These are phyloP conservation scores for Cheilinus undulatus DNA, from an alignment of 2,113 vertebrate species.

Conservation along the genomic window DNA sequence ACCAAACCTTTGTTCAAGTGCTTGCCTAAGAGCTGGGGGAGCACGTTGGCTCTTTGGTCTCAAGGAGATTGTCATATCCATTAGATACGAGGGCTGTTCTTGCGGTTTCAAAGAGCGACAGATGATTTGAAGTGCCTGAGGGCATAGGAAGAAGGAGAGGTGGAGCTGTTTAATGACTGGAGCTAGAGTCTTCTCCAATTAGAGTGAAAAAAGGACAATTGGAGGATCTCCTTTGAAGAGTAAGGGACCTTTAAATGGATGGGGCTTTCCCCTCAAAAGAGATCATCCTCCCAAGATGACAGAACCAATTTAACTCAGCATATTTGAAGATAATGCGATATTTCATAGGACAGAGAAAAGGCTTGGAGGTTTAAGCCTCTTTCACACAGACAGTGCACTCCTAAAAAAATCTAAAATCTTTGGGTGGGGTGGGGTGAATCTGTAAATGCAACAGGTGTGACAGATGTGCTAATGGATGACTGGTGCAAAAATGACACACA, in stretches of 20 bases:
- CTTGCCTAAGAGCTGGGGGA: slow-evolving; percentile 2
- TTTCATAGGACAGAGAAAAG: background rate
- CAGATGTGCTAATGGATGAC: no score
- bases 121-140: slow-evolving; percentile 11
- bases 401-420: no score
- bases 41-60: background rate
- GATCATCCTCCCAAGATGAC: slow-evolving; percentile 13
- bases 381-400: no score
- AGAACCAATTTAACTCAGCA: slow-evolving; percentile 9
- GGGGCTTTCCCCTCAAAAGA: slow-evolving; percentile 34
- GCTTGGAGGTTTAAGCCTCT: no score
- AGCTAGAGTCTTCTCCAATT: slow-evolving; percentile 9
- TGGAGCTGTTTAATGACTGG: background rate
- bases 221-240: slow-evolving; percentile 17
- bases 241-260: slow-evolving; percentile 5
- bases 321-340: background rate
- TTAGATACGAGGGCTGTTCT: slow-evolving; percentile 15
- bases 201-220: background rate
- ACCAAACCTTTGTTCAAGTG: background rate
- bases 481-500: no score
- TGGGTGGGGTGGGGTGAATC: no score
- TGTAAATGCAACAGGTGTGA: no score
- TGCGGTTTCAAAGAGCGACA: slow-evolving; percentile 4
- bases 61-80: background rate
- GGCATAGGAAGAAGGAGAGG: background rate